Base-by-base conservation (phyloP, 1,140 invertebrate species). In the Cydia fagiglandana region DNA sequence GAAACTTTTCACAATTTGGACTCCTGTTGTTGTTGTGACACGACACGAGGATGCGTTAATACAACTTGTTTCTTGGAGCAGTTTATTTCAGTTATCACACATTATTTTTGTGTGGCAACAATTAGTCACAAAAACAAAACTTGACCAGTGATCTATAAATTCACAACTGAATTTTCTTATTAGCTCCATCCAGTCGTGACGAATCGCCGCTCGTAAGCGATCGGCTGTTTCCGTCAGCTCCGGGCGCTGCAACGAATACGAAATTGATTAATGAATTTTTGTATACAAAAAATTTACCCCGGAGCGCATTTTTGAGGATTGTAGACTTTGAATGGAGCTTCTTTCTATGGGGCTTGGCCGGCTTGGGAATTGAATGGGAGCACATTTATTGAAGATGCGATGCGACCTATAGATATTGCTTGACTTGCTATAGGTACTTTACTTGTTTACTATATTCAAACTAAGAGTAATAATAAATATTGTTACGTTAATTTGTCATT, bases 261-360 rank as follows among this genome's bases (percentile, higher is more conserved):
- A 79, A 74, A 77, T 80, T 87, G 86, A 87, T 86, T 87, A 85
- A 87, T 87, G 85, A 83, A 82, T 81, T 82, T 81, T 76, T 75
- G 76, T 81, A 82, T 82, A 79, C 81, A 81, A 80, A 81, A 81
- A 66, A 50, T 75, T 75, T 77, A 64, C 77, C 79, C 77, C 73
- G 66, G 81, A 84, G 64, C 61, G 24, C 41, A 81, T 81, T 85
- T 74, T 76, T 83, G 80, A 83, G n/a, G 34, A 70, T 70, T 61
- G 56, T 24, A 24, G 56, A 82, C 81, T 12, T 53, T 24, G 1
- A 61, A 61, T 61, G 56, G 56, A 53, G 15, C 13, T 53, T 81
- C 81, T 82, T 79, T 81, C 81, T 81, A 77, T 56, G 53, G 53
- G 50, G 17, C 20, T n/a, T n/a, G n/a, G n/a, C n/a, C n/a, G n/a